Base-by-base conservation (phyloP, 2,797 vertebrate genomes). In the Alfaro cultratus region DNA sequence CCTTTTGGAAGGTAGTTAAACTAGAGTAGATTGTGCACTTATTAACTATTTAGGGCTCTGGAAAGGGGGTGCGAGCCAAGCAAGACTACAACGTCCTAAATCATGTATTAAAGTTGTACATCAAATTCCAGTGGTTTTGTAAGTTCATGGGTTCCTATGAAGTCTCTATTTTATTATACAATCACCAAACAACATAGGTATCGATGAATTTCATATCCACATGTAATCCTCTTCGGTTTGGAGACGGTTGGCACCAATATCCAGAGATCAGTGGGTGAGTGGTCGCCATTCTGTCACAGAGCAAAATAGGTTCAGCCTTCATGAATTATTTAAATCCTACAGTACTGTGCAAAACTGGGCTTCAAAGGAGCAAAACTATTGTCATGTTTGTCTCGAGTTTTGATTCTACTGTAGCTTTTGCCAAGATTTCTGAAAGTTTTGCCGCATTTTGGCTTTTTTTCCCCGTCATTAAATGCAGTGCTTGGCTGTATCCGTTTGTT, bases 1-100 rank as follows among this genome's bases (percentile, higher is more conserved):
- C 67, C 21, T 68, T 68, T 68, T 68, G 15, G 36, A 68, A 68
- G 64, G 64, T 31, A 41, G 36, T 41, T 68, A 68, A 68, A 68
- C 23, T 68, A 39, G 18, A 36, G 64, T 41, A 26, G 18, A 23
- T 68, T 23, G 64, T 13, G 67, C 39, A 26, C 23, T 43, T 43
- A 68, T 68, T 43, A 68, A 68, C 67, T 68, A 68, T 68, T 68
- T 68, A 68, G 36, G 36, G 3, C 8, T 41, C 13, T 23, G 64
- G 64, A 68, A 68, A 26, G 34, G 7, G 34, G 9, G 64, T 68
- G 67, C 39, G 26, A 68, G 12, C 67, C 64, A 41, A 68, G 21
- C 64, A 68, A 68, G 64, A 41, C 8, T 1, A 68, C 18, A 2
- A 68, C 10, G 18, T 68, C 39, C 36, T 41, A 39, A 16, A 36